Evolutionary conservation across 2,888 invertebrate genomes (phyloP).

Genomic region (Masnerella sp.): DNA sequence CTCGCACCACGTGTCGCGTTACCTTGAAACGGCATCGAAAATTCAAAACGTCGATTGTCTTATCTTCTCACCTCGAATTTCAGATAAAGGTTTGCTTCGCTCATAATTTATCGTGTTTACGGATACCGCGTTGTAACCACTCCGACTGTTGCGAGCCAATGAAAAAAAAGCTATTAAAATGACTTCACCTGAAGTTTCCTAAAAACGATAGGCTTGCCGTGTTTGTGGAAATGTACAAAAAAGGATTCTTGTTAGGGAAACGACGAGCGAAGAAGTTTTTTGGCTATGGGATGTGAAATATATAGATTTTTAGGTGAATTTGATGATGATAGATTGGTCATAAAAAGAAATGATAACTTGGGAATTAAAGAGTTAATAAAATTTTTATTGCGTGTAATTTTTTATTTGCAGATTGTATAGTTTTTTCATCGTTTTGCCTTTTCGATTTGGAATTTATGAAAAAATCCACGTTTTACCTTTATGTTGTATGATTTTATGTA

Average conservation of each 20-base stretch:
- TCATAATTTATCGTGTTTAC: conserved; percentile 56
- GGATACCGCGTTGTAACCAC: conserved; percentile 34
- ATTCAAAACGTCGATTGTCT: conserved; percentile 57
- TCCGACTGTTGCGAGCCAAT: conserved; percentile 6
- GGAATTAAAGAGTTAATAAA: too few species aligned
- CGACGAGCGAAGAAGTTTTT: conserved; percentile 32
- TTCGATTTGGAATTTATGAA: too few species aligned
- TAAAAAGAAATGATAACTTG: too few species aligned
- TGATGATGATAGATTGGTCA: too few species aligned
- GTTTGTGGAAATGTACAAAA: conserved; percentile 25
- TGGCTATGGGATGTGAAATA: conserved; percentile 8
- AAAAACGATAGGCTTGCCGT: conserved; percentile 15
- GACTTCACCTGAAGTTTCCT: conserved; percentile 31
- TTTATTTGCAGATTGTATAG: too few species aligned
- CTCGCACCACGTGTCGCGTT: conserved; percentile 44
- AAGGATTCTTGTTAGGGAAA: neutral
- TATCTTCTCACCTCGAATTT: conserved; percentile 56
- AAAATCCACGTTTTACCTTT: too few species aligned
- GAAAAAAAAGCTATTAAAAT: conserved; percentile 38
- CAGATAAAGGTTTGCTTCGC: conserved; percentile 44
- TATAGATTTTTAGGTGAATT: too few species aligned
- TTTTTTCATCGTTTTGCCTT: too few species aligned
- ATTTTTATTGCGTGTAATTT: too few species aligned
- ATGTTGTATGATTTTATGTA: too few species aligned
- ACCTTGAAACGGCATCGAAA: conserved; percentile 53